Base-by-base conservation (phyloP, 1,140 invertebrate species). In the Vanessa atalanta region DNA sequence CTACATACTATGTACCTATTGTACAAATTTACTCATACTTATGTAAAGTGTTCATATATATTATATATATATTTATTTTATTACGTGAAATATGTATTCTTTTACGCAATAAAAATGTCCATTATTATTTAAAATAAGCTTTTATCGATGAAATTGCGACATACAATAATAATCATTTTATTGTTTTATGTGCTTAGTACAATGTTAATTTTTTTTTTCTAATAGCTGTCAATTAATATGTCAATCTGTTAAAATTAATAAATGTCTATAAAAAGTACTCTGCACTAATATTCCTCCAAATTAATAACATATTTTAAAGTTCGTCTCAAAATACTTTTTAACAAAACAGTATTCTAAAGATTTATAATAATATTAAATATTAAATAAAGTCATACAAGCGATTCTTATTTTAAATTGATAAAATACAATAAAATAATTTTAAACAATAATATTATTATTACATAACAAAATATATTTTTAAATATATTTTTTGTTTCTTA, bases 1-100 rank as follows among this genome's bases (percentile, higher is more conserved):
- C 90, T 92, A 92, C 88, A 88, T 85, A 88, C 87, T 91, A 88
- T 87, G 87, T 89, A 85, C 83, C 83, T 85, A 91, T 91, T 91
- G 88, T 91, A 92, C 88, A 92, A 90, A 91, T 88, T 87, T 82
- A 89, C 85, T 90, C 89, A 88, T 84, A 89, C 83, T 81, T 87
- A 83, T 91, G 83, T 89, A 87, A 91, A 89, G 87, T 89, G 86
- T 92, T 90, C 88, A 89, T 84, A 82, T 47, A 60, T 87, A 86
- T 79, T 43, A 43, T 43, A 43, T 43, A 43, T 87, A 86, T 79
- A 70, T 83, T 88, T 87, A 87, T 83, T 86, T 88, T 85, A 84
- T 77, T 86, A 81, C 73, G 80, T 82, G 51, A 74, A 69, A 69
- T 74, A 65, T 73, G 71, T 73, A 73, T 73, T 74, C 20, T 48